phyloP scores from a whole-genome alignment of 2,797 vertebrate species.

The Bovichtus variegatus region DNA sequence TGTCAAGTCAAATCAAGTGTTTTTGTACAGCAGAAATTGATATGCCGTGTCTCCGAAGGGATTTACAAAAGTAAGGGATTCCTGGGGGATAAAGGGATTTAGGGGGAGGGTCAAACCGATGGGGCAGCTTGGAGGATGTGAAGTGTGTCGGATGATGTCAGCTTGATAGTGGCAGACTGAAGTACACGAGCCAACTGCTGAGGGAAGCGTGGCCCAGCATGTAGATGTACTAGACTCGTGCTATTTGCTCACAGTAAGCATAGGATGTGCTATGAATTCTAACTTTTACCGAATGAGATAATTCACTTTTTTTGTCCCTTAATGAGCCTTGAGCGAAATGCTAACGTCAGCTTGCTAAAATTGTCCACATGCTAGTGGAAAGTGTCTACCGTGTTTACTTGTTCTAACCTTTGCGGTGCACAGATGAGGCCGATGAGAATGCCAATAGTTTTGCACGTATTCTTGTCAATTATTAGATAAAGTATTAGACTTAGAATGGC shows the following conservation, averaged over 20 bases:
- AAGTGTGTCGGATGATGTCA: slow-evolving; percentile 11
- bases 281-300: too few species aligned
- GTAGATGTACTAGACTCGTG: too few species aligned
- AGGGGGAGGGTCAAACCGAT: background rate
- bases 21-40: background rate
- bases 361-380: background rate
- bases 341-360: too few species aligned
- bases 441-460: background rate
- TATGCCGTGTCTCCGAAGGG: background rate
- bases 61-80: background rate
- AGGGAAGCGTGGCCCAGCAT: background rate
- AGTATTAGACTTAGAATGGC: background rate
- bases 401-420: background rate
- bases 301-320: background rate
- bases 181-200: background rate
- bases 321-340: background rate
- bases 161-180: background rate
- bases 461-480: too few species aligned
- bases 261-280: too few species aligned
- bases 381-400: too few species aligned
- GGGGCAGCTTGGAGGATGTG: slow-evolving; percentile 1
- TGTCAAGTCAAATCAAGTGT: background rate
- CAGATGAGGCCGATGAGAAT: background rate
- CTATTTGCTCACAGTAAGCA: too few species aligned
- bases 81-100: background rate